Base-by-base conservation (phyloP, 2,888 invertebrate species). In the Venusia cambrica region DNA sequence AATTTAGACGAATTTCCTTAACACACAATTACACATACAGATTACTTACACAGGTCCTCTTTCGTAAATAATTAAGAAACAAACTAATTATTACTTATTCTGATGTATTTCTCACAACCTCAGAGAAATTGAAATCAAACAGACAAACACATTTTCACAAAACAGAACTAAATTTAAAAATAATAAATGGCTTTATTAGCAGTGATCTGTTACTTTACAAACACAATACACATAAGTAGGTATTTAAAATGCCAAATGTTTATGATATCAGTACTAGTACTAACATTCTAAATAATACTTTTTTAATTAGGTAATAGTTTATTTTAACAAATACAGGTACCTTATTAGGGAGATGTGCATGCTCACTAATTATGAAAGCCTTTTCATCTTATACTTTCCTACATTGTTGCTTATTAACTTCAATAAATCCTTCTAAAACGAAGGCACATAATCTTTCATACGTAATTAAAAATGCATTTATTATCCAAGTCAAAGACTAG, bases 241-340 rank as follows among this genome's bases (percentile, higher is more conserved):
- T 41, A 38, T 12, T 9, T n/a, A 4, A 4, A 5, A 12, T 30
- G 38, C 4, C 41, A 42, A 44, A 10, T 12, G 17, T 51, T 53
- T 55, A 53, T 53, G 53, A 55, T 48, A 55, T 53, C n/a, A n/a
- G n/a, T n/a, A n/a, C n/a, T n/a, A n/a, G n/a, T n/a, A n/a, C n/a
- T n/a, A n/a, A n/a, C n/a, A n/a, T n/a, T n/a, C n/a, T n/a, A n/a
- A n/a, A n/a, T n/a, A n/a, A n/a, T n/a, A n/a, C n/a, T n/a, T n/a
- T n/a, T n/a, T n/a, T n/a, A n/a, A n/a, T n/a, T n/a, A n/a, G n/a
- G n/a, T 25, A 12, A 21, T 26, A 26, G 11, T 11, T 26, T 30
- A 30, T 30, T 26, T 27, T 27, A 32, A 29, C n/a, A n/a, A n/a
- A n/a, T n/a, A n/a, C n/a, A n/a, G n/a, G n/a, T n/a, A n/a, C n/a